Percentiles rank a stretch among this genome's conserved stretches.
Conservation (phyloP, 64 coral and sea anemone species). For the Montipora cactus region DNA sequence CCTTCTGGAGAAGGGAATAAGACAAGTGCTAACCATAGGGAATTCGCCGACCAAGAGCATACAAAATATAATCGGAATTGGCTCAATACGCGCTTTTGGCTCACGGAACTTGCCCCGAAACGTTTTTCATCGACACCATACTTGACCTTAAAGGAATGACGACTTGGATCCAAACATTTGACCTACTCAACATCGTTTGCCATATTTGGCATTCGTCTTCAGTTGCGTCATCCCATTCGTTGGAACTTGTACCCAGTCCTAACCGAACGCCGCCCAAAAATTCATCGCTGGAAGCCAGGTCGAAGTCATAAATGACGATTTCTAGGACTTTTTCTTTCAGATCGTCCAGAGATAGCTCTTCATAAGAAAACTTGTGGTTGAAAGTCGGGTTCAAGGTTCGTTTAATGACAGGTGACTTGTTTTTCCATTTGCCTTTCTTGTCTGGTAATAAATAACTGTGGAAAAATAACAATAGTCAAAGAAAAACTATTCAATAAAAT, state of each 20-base stretch:
- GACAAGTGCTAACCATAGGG: too few species aligned
- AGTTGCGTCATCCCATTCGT: constrained; percentile 89
- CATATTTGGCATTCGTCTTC: constrained; percentile 95
- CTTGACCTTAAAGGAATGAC: constrained; percentile 74
- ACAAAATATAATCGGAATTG: neutral
- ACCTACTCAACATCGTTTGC: constrained; percentile 85
- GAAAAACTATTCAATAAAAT: neutral
- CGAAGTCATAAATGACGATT: constrained; percentile 87
- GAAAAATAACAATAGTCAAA: neutral
- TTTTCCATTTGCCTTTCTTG: constrained; percentile 82
- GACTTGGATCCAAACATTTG: constrained; percentile 93
- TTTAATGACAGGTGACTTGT: constrained; percentile 85
- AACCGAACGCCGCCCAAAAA: constrained; percentile 94
- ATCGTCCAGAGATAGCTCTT: constrained; percentile 80
- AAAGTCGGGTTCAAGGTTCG: constrained; percentile 91
- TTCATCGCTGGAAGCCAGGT: constrained; percentile 85
- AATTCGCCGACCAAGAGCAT: too few species aligned
- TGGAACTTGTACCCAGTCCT: constrained; percentile 81
- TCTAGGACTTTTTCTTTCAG: constrained; percentile 83
- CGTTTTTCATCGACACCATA: constrained; percentile 61
- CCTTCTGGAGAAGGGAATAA: too few species aligned
- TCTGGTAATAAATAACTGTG: constrained; percentile 89
- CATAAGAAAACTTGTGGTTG: constrained; percentile 94
- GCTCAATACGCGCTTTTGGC: too few species aligned
- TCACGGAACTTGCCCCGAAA: neutral